Evolutionary conservation across 2,113 vertebrate genomes (phyloP), one percentile per base, ranked within the genome.

Genomic region (Pyxicephalus adspersus): DNA sequence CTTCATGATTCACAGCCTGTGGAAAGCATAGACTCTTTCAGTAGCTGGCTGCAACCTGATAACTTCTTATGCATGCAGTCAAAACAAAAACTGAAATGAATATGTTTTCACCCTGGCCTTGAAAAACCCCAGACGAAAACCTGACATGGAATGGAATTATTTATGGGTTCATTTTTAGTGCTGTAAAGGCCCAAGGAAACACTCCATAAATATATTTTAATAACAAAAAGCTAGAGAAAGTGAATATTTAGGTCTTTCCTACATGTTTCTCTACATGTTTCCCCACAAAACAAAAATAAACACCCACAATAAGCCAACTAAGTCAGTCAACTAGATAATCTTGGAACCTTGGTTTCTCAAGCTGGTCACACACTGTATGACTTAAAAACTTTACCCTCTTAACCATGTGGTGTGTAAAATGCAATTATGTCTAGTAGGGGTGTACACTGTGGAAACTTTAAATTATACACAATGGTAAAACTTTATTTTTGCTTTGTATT

Each of bases 31-130:
- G 77, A 45, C 52, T 51, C 55, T 60, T 58, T 71, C 25, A 63
- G 66, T 61, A 71, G 66, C 54, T 77, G 76, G 13, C 51, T 63
- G 57, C 55, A 80, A 80, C 77, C 64, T 60, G 64, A 79, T 79
- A 58, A 68, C 31, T 60, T 64, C 45, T 57, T 25, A 79, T 38
- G 45, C 20, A 57, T 79, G 76, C 64, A 79, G 76, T 58, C 77
- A 71, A 80, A 80, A 80, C 66, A 80, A 60, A 80, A 80, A 50
- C 54, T 71, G 77, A 71, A 80, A 71, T 80, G 57, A 80, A 71
- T 71, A 80, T 79, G 77, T 70, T 79, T 79, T 79, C 29, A 58
- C 77, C 65, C 54, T 79, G 77, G 52, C 77, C 64, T 79, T 45
- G 22, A 79, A 50, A 79, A 79, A 45, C 64, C 77, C 54, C 54